Conservation (phyloP, 1,140 invertebrate genomes). For the Caenorhabditis tropicalis region DNA sequence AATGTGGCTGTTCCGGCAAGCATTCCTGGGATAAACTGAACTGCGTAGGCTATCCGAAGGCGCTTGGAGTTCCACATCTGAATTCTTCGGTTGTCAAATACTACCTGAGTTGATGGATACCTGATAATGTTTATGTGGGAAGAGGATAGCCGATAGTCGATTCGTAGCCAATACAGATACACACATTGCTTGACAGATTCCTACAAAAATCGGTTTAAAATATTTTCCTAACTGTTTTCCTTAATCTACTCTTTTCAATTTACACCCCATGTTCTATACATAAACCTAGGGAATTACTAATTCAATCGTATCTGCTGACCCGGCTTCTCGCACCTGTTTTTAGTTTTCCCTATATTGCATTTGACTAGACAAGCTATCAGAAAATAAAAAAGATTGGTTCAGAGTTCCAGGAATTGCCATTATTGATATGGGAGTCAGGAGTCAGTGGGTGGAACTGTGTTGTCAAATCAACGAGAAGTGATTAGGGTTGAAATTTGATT, state of each 20-base stretch:
- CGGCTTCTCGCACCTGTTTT: too few relatives aligned
- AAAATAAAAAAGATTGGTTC: too few relatives aligned
- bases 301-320: neutral
- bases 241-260: neutral
- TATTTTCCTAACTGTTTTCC: neutral
- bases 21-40: slow-evolving; percentile 40
- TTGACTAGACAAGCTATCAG: too few relatives aligned
- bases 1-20: neutral
- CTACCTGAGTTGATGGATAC: too few relatives aligned
- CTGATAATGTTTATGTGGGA: slow-evolving; percentile 8
- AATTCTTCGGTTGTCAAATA: too few relatives aligned
- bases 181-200: slow-evolving; percentile 46
- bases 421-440: too few relatives aligned
- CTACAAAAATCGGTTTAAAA: neutral
- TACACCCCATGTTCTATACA: too few relatives aligned
- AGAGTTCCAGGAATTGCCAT: too few relatives aligned
- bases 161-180: slow-evolving; percentile 36
- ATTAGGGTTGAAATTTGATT: too few relatives aligned
- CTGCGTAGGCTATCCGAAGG: neutral
- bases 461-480: neutral
- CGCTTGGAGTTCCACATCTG: neutral
- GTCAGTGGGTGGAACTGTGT: neutral
- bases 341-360: too few relatives aligned
- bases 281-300: too few relatives aligned
- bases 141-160: neutral